phyloP scores from a whole-genome alignment of 1,140 invertebrate species.

The Lepidotrigona ventralis region DNA sequence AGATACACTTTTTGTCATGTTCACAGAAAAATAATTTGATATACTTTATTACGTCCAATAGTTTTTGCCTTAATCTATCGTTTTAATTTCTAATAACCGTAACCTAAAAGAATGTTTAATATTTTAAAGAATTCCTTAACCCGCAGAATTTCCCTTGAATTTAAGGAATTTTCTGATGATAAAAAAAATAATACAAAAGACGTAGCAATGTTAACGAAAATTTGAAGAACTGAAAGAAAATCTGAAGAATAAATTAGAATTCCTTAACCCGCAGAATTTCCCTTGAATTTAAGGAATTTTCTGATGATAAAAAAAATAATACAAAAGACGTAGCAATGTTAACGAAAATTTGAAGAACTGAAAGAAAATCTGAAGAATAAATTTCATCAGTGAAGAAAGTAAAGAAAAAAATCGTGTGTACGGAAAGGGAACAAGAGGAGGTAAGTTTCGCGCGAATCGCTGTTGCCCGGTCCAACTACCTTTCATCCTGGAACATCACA shows the following conservation, averaged over 20 bases:
- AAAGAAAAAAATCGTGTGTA: not conserved
- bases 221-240: not conserved
- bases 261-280: not conserved
- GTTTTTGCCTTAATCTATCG: not conserved
- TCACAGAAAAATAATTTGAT: too few relatives aligned
- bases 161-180: not conserved
- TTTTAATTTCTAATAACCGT: not conserved
- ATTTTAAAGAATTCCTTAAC: not conserved
- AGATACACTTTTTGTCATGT: too few relatives aligned
- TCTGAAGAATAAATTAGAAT: not conserved
- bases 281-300: too few relatives aligned
- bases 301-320: not conserved
- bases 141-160: not conserved
- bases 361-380: not conserved
- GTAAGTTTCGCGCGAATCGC: not conserved
- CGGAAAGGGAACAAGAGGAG: not conserved
- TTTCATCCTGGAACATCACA: constrained; percentile 36
- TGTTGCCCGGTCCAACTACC: not conserved
- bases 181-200: too few relatives aligned
- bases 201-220: too few relatives aligned
- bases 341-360: too few relatives aligned
- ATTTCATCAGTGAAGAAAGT: not conserved
- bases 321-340: too few relatives aligned
- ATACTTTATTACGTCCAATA: not conserved
- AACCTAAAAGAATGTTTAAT: not conserved